Base-by-base conservation (phyloP, 1,140 invertebrate species). In the Zophobas atratus region DNA sequence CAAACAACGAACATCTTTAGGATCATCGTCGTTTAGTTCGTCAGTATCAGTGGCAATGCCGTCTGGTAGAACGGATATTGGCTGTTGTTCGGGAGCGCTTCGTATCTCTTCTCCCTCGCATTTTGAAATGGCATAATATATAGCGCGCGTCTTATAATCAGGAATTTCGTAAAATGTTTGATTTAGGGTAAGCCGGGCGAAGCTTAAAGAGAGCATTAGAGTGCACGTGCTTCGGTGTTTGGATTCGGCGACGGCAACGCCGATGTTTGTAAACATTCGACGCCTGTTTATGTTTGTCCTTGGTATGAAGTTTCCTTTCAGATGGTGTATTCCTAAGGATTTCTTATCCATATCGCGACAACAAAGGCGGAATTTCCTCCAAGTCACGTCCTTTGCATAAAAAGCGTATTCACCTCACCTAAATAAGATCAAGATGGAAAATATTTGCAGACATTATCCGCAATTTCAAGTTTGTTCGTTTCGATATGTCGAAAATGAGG, bases 261-360 rank as follows among this genome's bases (percentile, higher is more conserved):
- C 70, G 70, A 72, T 72, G 70, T 72, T 72, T 72, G 51, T 55
- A 72, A 72, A 72, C 70, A 72, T 72, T 53, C 70, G 33, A 72
- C 70, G 70, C 35, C 70, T 72, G 70, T 72, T 72, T 72, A 72
- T 72, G 70, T 72, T 72, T 72, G 33, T 55, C 51, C n/a, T 51
- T 33, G 70, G 51, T 72, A 72, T 72, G 51, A 51, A 72, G 70
- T 72, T 72, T 72, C 70, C 70, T 72, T 72, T 72, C 70, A 72
- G 70, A 53, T 72, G 70, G 48, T 55, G 46, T 72, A 72, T 72
- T 53, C 51, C 51, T 51, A 72, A 48, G 51, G 70, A 72, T 53
- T 53, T 53, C 51, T 72, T 72, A 72, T 72, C 70, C 70, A 39
- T 72, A 72, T 72, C 48, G 70, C 20, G 51, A 72, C 46, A 51